Percentiles rank a stretch among this genome's conserved stretches.
Conservation (phyloP, 2,797 vertebrate genomes). For the Mormyrops attenuatus region DNA sequence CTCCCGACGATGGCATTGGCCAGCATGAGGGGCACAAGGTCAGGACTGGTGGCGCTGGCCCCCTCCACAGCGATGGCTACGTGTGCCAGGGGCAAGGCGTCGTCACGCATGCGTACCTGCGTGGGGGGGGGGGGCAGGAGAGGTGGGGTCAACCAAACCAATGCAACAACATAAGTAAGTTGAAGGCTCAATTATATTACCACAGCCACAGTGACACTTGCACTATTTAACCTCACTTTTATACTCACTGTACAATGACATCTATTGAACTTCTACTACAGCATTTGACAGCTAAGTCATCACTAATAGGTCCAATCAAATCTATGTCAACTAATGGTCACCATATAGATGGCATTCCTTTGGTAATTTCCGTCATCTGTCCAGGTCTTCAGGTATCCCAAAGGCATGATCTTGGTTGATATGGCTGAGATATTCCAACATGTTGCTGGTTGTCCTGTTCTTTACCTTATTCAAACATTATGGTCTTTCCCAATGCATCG, state of each 20-base stretch:
- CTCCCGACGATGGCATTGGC: conserved; percentile 82
- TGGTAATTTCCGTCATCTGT: not conserved
- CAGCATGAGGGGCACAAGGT: conserved; percentile 81
- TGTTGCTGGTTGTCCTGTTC: not conserved
- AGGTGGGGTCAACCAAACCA: not conserved
- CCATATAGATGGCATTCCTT: not conserved
- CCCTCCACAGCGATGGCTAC: conserved; percentile 89
- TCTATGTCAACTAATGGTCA: not conserved
- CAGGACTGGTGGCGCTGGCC: conserved; percentile 69
- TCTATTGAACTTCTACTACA: not conserved
- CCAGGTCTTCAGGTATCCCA: not conserved
- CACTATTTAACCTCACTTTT: not conserved
- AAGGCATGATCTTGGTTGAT: not conserved
- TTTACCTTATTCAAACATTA: not conserved
- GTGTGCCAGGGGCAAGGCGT: conserved; percentile 81
- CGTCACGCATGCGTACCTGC: conserved; percentile 87
- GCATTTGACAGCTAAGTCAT: not conserved
- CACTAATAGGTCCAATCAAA: not conserved
- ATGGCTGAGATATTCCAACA: not conserved
- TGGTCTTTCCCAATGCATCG: not conserved
- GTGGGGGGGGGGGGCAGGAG: not conserved
- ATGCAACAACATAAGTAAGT: not conserved
- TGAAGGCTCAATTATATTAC: not conserved
- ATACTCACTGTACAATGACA: not conserved
- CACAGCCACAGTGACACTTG: not conserved